phyloP scores from a whole-genome alignment of 2,113 vertebrate species.

The Coptodon bakossiorum region DNA sequence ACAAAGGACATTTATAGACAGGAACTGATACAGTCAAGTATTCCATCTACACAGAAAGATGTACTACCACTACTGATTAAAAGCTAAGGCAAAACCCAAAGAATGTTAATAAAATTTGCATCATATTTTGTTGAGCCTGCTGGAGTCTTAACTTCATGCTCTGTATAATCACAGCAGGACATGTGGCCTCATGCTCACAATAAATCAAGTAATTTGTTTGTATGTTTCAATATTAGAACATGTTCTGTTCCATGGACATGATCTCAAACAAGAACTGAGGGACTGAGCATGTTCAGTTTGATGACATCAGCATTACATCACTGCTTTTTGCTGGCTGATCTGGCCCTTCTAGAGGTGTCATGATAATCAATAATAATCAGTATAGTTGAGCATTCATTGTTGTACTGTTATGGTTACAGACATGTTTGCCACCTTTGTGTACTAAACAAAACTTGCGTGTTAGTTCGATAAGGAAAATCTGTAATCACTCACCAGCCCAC shows the following conservation, averaged over 20 bases:
- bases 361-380: not conserved
- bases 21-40: not conserved
- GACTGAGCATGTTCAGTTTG: not conserved
- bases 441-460: not conserved
- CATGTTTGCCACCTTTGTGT: not conserved
- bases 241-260: not conserved
- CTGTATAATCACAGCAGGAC: not conserved
- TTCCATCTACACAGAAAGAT: not conserved
- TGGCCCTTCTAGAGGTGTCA: rapidly evolving
- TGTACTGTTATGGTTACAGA: not conserved
- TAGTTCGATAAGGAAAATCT: rapidly evolving
- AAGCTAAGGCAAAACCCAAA: not conserved
- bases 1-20: not conserved
- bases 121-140: not conserved
- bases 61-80: not conserved
- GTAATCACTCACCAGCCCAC: not conserved
- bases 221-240: not conserved
- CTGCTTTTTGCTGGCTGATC: not conserved
- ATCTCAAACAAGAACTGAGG: not conserved
- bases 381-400: not conserved
- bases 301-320: not conserved
- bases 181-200: not conserved
- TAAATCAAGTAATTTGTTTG: not conserved
- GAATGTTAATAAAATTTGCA: not conserved
- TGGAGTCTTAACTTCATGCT: not conserved